phyloP scores from a whole-genome alignment of 1,140 invertebrate species.

The Cephus cinctus region DNA sequence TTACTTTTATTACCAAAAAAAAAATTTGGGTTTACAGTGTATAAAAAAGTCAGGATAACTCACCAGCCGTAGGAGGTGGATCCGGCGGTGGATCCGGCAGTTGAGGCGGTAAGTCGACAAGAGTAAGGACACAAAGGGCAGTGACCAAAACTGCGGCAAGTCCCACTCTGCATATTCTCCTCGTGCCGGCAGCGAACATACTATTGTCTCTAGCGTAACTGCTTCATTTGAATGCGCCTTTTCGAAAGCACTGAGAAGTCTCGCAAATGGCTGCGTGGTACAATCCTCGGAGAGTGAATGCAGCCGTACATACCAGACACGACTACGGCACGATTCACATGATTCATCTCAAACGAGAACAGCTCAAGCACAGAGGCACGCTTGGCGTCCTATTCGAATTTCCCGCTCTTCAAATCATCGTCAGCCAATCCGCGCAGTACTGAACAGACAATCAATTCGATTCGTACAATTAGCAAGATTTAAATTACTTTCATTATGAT shows the following conservation, averaged over 20 bases:
- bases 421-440: too few species aligned
- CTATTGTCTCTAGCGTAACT: slow-evolving; percentile 28
- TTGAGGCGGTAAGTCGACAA: slow-evolving; percentile 45
- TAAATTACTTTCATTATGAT: too few species aligned
- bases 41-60: slow-evolving; percentile 16
- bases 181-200: slow-evolving; percentile 44
- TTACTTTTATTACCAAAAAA: too few species aligned
- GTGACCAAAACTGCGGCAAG: slow-evolving; percentile 45
- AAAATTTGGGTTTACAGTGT: too few species aligned
- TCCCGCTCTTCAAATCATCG: neutral
- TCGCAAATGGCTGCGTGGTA: too few species aligned
- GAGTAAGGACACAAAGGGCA: slow-evolving; percentile 44
- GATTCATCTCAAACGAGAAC: neutral
- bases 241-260: neutral
- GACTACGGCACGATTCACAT: neutral
- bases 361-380: too few species aligned
- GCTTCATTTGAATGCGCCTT: slow-evolving; percentile 11
- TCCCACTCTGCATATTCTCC: slow-evolving; percentile 48
- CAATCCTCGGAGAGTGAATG: neutral
- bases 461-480: too few species aligned
- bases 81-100: slow-evolving; percentile 44
- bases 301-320: too few species aligned
- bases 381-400: neutral
- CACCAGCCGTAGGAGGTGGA: slow-evolving; percentile 46
- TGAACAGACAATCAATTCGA: too few species aligned